Conservation (phyloP, 2,797 vertebrate species). For the Sternarchorhynchus goeldii region DNA sequence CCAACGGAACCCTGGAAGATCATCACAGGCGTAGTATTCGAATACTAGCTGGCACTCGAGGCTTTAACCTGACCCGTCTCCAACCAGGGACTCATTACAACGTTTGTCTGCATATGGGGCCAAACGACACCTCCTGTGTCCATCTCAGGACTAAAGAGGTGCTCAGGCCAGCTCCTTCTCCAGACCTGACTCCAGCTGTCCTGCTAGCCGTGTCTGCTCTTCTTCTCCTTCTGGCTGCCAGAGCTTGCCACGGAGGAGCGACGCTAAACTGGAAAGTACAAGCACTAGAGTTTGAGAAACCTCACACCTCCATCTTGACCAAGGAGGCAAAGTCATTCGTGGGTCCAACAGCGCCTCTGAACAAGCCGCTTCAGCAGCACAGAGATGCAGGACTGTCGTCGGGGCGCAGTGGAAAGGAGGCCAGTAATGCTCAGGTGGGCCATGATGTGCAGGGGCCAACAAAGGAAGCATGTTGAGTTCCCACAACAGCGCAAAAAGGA, state of each 20-base stretch:
- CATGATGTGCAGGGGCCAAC: slow-evolving; percentile 58
- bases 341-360: slow-evolving; percentile 48
- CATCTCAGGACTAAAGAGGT: slow-evolving; percentile 87
- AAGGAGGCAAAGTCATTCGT: slow-evolving; percentile 64
- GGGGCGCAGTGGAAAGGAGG: slow-evolving; percentile 46
- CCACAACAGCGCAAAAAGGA: slow-evolving; percentile 25
- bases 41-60: slow-evolving; percentile 84
- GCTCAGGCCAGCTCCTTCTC: slow-evolving; percentile 58
- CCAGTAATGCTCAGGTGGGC: slow-evolving; percentile 49
- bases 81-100: slow-evolving; percentile 85
- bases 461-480: slow-evolving; percentile 67
- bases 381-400: slow-evolving; percentile 55
- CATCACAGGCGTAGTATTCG: slow-evolving; percentile 73
- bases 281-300: slow-evolving; percentile 55
- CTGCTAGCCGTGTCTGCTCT: slow-evolving; percentile 73
- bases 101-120: slow-evolving; percentile 85
- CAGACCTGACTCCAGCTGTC: slow-evolving; percentile 70
- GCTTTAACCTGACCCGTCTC: slow-evolving; percentile 91
- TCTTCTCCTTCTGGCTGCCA: slow-evolving; percentile 75
- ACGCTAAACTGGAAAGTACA: slow-evolving; percentile 50
- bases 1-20: slow-evolving; percentile 65
- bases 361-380: slow-evolving; percentile 34
- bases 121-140: slow-evolving; percentile 78
- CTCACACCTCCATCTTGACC: slow-evolving; percentile 53
- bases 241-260: slow-evolving; percentile 65